These are phyloP conservation scores for zebrafish (Danio rerio) DNA, from an alignment of 2,113 vertebrate genomes.

Conservation along the genomic window GRCz12tu NC_133183.1:23006001-23006500, in stretches of 20 bases:
- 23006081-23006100: no score
- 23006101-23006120: background rate
- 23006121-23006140: slow-evolving; percentile 20
- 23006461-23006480: background rate
- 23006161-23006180: slow-evolving; percentile 9
- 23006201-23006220: background rate
- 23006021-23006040: no score
- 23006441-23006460: background rate
- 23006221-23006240: background rate
- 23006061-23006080: no score
- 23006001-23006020: no score
- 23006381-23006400: background rate
- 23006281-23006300: slow-evolving; percentile 35
- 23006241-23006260: slow-evolving; percentile 10
- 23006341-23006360: background rate
- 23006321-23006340: background rate
- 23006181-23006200: background rate
- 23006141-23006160: slow-evolving; percentile 20
- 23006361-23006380: no score
- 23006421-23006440: background rate
- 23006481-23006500: background rate
- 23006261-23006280: slow-evolving; percentile 49
- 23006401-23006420: background rate
- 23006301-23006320: slow-evolving; percentile 14
- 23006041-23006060: no score